Percentiles rank a stretch among this genome's conserved stretches.
These are phyloP conservation scores for Pseudolycoriella hygida DNA, from an alignment of 2,888 invertebrate species.

Conservation along the genomic window DNA sequence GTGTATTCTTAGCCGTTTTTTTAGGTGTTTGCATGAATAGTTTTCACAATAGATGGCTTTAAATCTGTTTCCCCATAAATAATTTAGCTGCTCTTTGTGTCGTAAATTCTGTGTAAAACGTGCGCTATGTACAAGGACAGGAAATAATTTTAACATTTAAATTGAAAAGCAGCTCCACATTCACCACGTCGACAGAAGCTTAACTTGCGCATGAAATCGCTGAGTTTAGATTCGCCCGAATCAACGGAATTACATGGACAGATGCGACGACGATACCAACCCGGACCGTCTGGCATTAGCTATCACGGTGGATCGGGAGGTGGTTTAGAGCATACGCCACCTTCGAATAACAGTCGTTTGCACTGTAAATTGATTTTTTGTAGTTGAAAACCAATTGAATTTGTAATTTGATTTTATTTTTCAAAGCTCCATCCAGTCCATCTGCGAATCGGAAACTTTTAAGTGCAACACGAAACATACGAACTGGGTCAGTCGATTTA, in stretches of 20 bases:
- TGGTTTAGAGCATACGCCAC: slow-evolving; percentile 29
- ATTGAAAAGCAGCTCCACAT: slow-evolving; percentile 62
- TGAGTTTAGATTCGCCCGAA: slow-evolving; percentile 91
- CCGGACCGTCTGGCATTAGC: slow-evolving; percentile 24
- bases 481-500: slow-evolving; percentile 87
- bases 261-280: slow-evolving; percentile 44
- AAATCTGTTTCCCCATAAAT: too few relatives aligned
- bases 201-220: slow-evolving; percentile 94
- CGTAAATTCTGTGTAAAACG: too few relatives aligned
- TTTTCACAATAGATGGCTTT: too few relatives aligned
- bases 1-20: too few relatives aligned
- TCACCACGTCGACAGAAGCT: slow-evolving; percentile 90
- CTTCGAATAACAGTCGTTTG: slow-evolving; percentile 38
- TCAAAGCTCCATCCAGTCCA: slow-evolving; percentile 75
- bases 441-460: slow-evolving; percentile 70
- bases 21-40: too few relatives aligned
- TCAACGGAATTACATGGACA: slow-evolving; percentile 65
- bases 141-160: too few relatives aligned
- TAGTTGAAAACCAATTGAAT: neutral
- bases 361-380: slow-evolving; percentile 37
- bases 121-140: too few relatives aligned
- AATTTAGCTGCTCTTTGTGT: too few relatives aligned
- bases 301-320: slow-evolving; percentile 27
- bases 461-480: slow-evolving; percentile 55
- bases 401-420: slow-evolving; percentile 10